Evolutionary conservation across 2,797 vertebrate species (phyloP).

Genomic region (Muscicapa comitata): DNA sequence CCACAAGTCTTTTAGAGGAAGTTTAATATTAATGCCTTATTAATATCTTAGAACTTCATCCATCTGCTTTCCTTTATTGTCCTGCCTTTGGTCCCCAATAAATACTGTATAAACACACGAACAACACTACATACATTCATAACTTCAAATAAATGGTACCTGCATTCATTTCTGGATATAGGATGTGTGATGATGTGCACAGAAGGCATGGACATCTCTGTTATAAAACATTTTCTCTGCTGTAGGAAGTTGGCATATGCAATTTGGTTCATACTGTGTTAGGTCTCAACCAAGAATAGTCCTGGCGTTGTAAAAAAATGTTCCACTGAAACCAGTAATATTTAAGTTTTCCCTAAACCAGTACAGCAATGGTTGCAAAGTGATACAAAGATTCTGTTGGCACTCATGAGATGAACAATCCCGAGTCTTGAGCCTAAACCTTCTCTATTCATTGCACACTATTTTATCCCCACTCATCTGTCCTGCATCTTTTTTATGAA

Average conservation of each 20-base stretch:
- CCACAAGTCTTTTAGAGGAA: not conserved
- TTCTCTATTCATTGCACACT: not conserved
- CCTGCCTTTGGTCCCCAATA: not conserved
- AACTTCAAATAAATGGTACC: not conserved
- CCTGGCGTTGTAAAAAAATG: not conserved
- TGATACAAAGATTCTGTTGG: not conserved
- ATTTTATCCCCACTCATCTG: not conserved
- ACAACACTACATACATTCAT: not conserved
- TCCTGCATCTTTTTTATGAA: not conserved
- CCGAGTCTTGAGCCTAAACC: fast-evolving
- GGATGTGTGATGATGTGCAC: not conserved
- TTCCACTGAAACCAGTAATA: not conserved
- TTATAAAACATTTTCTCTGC: not conserved
- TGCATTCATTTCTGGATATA: not conserved
- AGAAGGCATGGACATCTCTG: not conserved
- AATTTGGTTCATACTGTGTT: not conserved
- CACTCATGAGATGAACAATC: not conserved
- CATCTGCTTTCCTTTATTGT: not conserved
- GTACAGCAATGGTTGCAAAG: fast-evolving
- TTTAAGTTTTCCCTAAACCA: not conserved
- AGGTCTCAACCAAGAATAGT: not conserved
- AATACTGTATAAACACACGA: not conserved
- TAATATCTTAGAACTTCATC: not conserved
- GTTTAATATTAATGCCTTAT: not conserved
- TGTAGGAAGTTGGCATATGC: not conserved